Evolutionary conservation across 2,113 vertebrate species (phyloP), one percentile per base, ranked within the genome.

Genomic region (Phaethornis superciliosus): DNA sequence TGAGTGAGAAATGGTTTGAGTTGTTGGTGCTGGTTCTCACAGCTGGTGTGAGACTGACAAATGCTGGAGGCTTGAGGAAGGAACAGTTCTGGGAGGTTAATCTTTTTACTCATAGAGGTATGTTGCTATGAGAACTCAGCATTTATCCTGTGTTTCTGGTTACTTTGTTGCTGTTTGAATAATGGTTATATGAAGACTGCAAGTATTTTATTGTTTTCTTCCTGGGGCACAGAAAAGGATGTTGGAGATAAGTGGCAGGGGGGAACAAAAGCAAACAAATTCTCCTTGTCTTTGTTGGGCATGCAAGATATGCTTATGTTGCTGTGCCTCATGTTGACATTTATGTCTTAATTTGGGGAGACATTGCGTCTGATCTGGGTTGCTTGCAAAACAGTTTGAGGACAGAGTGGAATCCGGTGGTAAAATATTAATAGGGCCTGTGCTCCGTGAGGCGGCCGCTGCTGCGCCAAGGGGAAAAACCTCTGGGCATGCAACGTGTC

Each of bases 121-220:
- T 94, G 94, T 95, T 96, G 88, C 92, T 95, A 79, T 88, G 92
- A 95, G 95, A 96, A 91, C 83, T 92, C 81, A 16, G 80, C 74
- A 27, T 82, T 89, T 93, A 89, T 89, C 84, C 84, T 47, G 30
- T 71, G 64, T 93, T 88, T 72, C 65, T 91, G 82, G 71, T 75
- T 94, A 89, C 71, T 85, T 91, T 13, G 3, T 91, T 52, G 63
- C 77, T 75, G 67, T 81, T 90, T 86, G 84, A 94, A 86, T 96
- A 76, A 83, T 22, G 78, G 62, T 22, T 52, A 71, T 93, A 37
- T 0, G n/a, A 94, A 86, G 93, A 80, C 83, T 93, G 63, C 15
- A n/a, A 87, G 82, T 90, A 84, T 94, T 75, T 81, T 77, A 71
- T 83, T 92, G n/a, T 90, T 87, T 92, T 92, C 75, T 85, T 90